Percentiles rank a stretch among this genome's conserved stretches.
Conservation (phyloP, 2,113 vertebrate species). For the Ptyas mucosa region DNA sequence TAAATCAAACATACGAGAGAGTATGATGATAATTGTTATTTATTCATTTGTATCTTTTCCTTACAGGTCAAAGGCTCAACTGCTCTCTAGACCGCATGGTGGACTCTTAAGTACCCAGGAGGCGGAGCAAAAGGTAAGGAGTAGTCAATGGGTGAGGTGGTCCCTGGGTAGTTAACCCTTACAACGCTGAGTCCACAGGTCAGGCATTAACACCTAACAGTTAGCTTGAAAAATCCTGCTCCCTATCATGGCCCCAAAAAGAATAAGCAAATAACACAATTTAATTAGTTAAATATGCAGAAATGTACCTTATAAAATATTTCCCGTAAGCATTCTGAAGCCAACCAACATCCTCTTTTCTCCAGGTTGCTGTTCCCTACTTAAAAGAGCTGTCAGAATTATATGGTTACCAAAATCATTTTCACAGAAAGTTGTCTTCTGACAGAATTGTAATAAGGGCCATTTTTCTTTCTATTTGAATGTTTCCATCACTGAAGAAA, state of each 20-base stretch:
- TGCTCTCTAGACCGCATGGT: too few species aligned
- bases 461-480: conserved; percentile 42
- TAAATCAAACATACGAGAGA: too few species aligned
- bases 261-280: not conserved
- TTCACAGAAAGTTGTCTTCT: conserved; percentile 41
- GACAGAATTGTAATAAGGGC: conserved; percentile 38
- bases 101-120: too few species aligned
- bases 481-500: not conserved
- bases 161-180: too few species aligned
- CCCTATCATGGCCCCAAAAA: not conserved
- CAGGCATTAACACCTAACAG: too few species aligned
- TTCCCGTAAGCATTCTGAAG: conserved; percentile 14
- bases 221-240: not conserved
- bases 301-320: not conserved
- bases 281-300: not conserved
- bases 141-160: too few species aligned
- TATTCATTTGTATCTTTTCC: too few species aligned
- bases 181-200: too few species aligned
- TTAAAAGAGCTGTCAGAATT: conserved; percentile 58
- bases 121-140: too few species aligned
- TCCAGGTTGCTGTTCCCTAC: conserved; percentile 28
- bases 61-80: too few species aligned
- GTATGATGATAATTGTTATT: too few species aligned
- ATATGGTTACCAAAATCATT: conserved; percentile 49
- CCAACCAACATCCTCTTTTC: conserved; percentile 30